Base-by-base conservation (phyloP, 1,140 invertebrate genomes). In the Spodoptera frugiperda region DNA sequence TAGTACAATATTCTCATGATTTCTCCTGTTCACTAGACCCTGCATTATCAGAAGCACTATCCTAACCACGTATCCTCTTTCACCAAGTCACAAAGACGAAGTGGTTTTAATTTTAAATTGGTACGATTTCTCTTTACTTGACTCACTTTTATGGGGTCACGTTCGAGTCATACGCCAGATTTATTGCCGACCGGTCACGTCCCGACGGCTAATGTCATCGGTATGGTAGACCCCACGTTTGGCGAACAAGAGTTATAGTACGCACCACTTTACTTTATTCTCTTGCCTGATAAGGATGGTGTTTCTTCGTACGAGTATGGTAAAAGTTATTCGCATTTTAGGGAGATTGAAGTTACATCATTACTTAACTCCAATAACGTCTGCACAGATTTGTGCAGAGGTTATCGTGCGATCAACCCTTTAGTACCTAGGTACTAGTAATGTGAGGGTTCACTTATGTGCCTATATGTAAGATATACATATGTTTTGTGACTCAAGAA, bases 221-320 rank as follows among this genome's bases (percentile, higher is more conserved):
- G 73, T 78, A 79, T 81, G 57, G 80, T 44, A 68, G 71, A 14
- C 48, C 51, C 51, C 55, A 61, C 63, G 25, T 78, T 74, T 70
- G 5, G 49, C 54, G 78, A 82, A 84, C 84, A 82, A 84, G 78
- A 86, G 6, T 84, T 86, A 86, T 83, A 76, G 78, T 75, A 39
- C 53, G 19, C 33, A 19, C 71, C 44, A 61, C 54, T 59, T 73
- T 33, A 46, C 59, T 61, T 44, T 44, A n/a, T 39, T 33, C 33
- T 33, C 0, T 33, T 25, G 21, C 21, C 33, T 33, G 33, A 8
- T 33, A 33, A 8, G 33, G 33, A 33, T 5, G 8, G 33, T 8
- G 8, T 39, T 39, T 10, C 5, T 6, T 39, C 33, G 9, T 39
- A 39, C 8, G 33, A 8, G 9, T n/a, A n/a, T n/a, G n/a, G n/a